Evolutionary conservation across 2,797 vertebrate genomes (phyloP).

Genomic region (Scomberomorus guttatus): DNA sequence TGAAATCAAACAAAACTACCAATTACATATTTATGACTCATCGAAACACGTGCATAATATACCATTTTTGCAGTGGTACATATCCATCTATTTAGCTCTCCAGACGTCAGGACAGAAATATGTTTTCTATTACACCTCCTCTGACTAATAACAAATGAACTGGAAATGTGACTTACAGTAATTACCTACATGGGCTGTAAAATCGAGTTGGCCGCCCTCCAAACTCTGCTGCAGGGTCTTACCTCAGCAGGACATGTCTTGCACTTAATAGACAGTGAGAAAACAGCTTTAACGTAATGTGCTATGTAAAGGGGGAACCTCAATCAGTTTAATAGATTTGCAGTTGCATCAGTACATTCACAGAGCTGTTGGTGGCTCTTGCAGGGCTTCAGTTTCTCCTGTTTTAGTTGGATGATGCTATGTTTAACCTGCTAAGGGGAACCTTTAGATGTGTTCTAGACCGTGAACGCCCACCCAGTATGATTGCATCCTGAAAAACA

Average conservation of each 20-base stretch:
- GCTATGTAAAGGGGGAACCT: slow-evolving; percentile 6
- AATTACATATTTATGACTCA: too few relatives aligned
- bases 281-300: slow-evolving; percentile 27
- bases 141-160: slow-evolving; percentile 17
- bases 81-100: not conserved
- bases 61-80: not conserved
- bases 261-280: slow-evolving; percentile 27
- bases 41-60: not conserved
- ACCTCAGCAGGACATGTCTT: slow-evolving; percentile 41
- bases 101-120: not conserved
- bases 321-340: not conserved
- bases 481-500: too few relatives aligned
- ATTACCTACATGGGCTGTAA: slow-evolving; percentile 31
- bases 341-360: not conserved
- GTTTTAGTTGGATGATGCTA: not conserved
- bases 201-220: slow-evolving; percentile 40
- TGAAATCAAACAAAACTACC: not conserved
- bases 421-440: not conserved
- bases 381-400: not conserved
- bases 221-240: slow-evolving; percentile 20
- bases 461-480: too few relatives aligned
- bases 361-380: not conserved
- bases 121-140: slow-evolving; percentile 11
- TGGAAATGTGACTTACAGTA: slow-evolving; percentile 34
- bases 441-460: not conserved